Evolutionary conservation across 2,113 vertebrate genomes (phyloP).

Genomic region (Salvelinus alpinus): DNA sequence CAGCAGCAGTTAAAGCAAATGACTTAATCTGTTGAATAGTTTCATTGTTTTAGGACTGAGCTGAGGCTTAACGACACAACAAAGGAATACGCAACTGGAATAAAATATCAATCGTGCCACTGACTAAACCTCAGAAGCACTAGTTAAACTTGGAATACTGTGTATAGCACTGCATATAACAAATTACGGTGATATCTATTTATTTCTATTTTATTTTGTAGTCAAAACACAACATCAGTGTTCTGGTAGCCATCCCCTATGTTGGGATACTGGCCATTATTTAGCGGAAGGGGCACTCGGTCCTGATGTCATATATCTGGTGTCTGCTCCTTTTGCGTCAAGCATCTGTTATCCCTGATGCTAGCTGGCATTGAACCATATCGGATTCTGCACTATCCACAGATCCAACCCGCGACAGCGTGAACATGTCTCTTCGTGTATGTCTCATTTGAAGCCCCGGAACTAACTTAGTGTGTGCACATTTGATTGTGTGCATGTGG

Average conservation of each 20-base stretch:
- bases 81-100: not conserved
- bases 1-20: conserved; percentile 45
- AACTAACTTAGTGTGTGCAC: not conserved
- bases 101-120: no score
- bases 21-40: conserved; percentile 35
- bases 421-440: not conserved
- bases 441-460: conserved; percentile 19
- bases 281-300: conserved; percentile 34
- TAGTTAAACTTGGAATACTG: no score
- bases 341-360: conserved; percentile 52
- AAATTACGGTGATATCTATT: no score
- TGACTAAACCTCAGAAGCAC: no score
- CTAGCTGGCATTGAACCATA: conserved; percentile 41
- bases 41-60: conserved; percentile 7
- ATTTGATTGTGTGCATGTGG: not conserved
- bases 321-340: conserved; percentile 22
- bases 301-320: conserved; percentile 38
- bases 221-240: not conserved
- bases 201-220: conserved; percentile 16
- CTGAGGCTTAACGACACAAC: conserved; percentile 1
- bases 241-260: conserved; percentile 11
- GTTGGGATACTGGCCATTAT: conserved; percentile 35
- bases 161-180: no score
- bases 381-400: conserved; percentile 11
- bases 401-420: conserved; percentile 13